phyloP scores from a whole-genome alignment of 2,888 invertebrate genomes.

The Drymonia ruficornis region DNA sequence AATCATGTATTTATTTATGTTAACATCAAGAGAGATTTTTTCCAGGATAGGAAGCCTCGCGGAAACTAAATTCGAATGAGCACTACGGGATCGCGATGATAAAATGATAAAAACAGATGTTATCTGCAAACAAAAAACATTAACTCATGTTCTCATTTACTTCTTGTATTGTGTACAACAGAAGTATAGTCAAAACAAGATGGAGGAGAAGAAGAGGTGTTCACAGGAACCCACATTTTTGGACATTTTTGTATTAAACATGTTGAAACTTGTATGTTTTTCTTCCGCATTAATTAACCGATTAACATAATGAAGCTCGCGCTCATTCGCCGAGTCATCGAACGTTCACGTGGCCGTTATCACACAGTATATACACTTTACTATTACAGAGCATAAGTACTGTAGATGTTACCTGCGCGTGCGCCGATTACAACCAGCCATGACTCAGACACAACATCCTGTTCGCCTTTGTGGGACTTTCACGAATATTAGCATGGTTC shows the following conservation, averaged over 20 bases:
- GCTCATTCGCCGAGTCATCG: constrained; percentile 62
- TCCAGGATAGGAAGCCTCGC: no score
- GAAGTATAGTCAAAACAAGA: neutral
- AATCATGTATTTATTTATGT: no score
- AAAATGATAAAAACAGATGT: neutral
- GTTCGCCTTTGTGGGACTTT: constrained; percentile 75
- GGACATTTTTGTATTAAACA: neutral
- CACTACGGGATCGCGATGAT: no score
- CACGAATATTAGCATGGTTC: constrained; percentile 56
- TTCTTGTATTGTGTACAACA: no score
- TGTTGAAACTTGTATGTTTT: constrained; percentile 13
- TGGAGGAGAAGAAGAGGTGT: neutral
- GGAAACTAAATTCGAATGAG: no score
- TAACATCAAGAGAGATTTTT: no score
- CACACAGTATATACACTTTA: constrained; percentile 54
- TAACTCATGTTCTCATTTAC: no score
- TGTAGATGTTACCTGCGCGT: constrained; percentile 75
- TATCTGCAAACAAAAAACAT: neutral
- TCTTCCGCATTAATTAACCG: constrained; percentile 23
- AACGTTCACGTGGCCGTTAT: constrained; percentile 76
- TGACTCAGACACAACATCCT: constrained; percentile 75
- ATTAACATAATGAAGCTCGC: constrained; percentile 32
- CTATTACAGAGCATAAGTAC: constrained; percentile 57
- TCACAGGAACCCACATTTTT: neutral
- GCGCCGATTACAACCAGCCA: constrained; percentile 63